These are phyloP conservation scores for Eristalinus aeneus DNA, from an alignment of 2,888 invertebrate genomes.

Conservation along the genomic window DNA sequence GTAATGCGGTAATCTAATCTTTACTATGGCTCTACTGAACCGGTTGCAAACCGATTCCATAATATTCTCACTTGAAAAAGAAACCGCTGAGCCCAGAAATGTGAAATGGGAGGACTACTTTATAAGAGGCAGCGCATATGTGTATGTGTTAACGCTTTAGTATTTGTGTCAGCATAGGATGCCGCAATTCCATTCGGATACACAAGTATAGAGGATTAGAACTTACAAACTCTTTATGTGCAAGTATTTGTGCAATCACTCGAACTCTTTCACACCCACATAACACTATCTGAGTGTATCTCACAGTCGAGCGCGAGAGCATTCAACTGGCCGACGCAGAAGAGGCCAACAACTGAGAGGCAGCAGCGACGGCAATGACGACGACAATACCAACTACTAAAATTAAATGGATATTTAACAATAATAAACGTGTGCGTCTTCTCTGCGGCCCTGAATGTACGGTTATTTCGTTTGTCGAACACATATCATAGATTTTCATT, in stretches of 20 bases:
- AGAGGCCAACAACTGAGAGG: slow-evolving; percentile 49
- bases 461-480: slow-evolving; percentile 65
- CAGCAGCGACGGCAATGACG: slow-evolving; percentile 17
- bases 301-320: slow-evolving; percentile 49
- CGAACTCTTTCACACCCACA: slow-evolving; percentile 64
- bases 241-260: slow-evolving; percentile 37
- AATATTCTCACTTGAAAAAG: slow-evolving; percentile 36
- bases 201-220: slow-evolving; percentile 14
- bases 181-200: slow-evolving; percentile 14
- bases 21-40: slow-evolving; percentile 10
- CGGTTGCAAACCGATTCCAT: slow-evolving; percentile 50
- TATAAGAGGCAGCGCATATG: neutral
- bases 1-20: slow-evolving; percentile 43
- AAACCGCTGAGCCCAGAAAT: neutral
- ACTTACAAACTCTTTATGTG: neutral
- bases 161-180: neutral
- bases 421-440: slow-evolving; percentile 70
- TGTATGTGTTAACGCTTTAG: neutral
- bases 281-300: slow-evolving; percentile 40
- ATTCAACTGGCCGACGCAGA: slow-evolving; percentile 59
- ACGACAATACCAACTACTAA: slow-evolving; percentile 50
- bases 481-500: slow-evolving; percentile 58
- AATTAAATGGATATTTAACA: slow-evolving; percentile 63
- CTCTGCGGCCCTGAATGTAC: slow-evolving; percentile 62
- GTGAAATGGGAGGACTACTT: slow-evolving; percentile 44